Evolutionary conservation across 2,113 vertebrate genomes (phyloP), one percentile per base, ranked within the genome.

Genomic region (Serranochromis macrocephalus): DNA sequence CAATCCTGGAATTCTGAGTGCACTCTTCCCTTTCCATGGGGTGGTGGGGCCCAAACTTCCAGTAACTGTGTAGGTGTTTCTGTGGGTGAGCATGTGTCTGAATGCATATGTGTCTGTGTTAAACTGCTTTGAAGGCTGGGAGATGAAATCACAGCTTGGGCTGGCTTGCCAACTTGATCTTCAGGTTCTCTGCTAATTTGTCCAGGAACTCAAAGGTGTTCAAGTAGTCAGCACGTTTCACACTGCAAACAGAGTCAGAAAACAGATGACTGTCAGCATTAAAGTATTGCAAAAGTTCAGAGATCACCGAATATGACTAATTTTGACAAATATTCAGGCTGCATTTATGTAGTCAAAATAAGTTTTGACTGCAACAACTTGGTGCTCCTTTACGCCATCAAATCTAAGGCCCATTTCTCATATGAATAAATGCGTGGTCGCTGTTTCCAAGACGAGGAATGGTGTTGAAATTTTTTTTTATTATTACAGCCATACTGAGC

Each of bases 131-230:
- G 33, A 54, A 36, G 57, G 54, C 49, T 29, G 38, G 21, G 51
- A 26, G 21, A 61, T 36, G 24, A n/a, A 3, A 84, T 97, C 96
- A 99, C 91, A 98, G 96, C 90, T 97, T 99, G 58, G 97, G 97
- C 53, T 97, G 96, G 75, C 81, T 96, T 16, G 96, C 87, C 21
- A 98, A 90, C 92, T 99, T 99, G 38, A 38, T 79, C 94, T 98
- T 97, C 94, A 99, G 94, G 94, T 99, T 99, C 94, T 98, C 98
- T 40, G 97, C 98, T 89, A 99, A 96, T 96, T 99, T 99, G 94
- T 99, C 98, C 96, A 99, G 92, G 95, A 99, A 99, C 85, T 99
- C 97, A 91, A 99, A 99, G 4, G 99, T 99, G 95, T 97, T 99
- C 96, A 99, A 90, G 96, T 98, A 99, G 95, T 99, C 98, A 2